These are phyloP conservation scores for Eunapius fragilis DNA, from an alignment of 37 sponge, comb jelly and placozoan genomes.

Conservation along the genomic window DNA sequence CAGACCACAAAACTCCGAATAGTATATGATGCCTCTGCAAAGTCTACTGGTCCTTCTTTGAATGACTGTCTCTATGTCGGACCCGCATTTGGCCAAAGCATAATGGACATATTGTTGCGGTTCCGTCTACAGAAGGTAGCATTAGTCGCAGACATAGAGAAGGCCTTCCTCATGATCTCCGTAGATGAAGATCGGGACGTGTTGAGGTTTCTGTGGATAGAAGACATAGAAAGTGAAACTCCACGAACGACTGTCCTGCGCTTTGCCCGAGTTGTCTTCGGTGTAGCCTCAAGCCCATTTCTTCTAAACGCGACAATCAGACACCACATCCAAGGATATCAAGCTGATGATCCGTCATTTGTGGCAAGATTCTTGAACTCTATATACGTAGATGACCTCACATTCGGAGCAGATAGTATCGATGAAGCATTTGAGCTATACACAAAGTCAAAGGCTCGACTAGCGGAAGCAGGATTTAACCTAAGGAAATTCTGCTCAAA, in stretches of 20 bases:
- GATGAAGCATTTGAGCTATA: no score
- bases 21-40: constrained; percentile 32
- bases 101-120: constrained; percentile 27
- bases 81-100: constrained; percentile 22
- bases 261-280: constrained; percentile 52
- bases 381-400: constrained; percentile 47
- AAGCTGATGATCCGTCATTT: constrained; percentile 9
- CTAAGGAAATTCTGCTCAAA: no score
- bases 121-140: constrained; percentile 7
- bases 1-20: not conserved
- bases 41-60: constrained; percentile 2
- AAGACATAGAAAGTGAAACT: constrained; percentile 12
- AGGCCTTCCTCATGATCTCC: constrained; percentile 12
- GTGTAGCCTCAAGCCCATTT: constrained; percentile 54
- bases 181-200: constrained; percentile 22
- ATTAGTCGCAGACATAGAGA: constrained; percentile 18
- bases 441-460: no score
- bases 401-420: constrained; percentile 13
- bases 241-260: not conserved
- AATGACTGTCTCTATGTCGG: constrained; percentile 32
- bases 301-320: constrained; percentile 40
- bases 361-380: constrained; percentile 12
- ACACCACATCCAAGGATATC: constrained; percentile 27
- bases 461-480: no score
- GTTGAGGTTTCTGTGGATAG: constrained; percentile 28